phyloP scores from a whole-genome alignment of 2,113 vertebrate genomes.

The Pygoscelis adeliae region DNA sequence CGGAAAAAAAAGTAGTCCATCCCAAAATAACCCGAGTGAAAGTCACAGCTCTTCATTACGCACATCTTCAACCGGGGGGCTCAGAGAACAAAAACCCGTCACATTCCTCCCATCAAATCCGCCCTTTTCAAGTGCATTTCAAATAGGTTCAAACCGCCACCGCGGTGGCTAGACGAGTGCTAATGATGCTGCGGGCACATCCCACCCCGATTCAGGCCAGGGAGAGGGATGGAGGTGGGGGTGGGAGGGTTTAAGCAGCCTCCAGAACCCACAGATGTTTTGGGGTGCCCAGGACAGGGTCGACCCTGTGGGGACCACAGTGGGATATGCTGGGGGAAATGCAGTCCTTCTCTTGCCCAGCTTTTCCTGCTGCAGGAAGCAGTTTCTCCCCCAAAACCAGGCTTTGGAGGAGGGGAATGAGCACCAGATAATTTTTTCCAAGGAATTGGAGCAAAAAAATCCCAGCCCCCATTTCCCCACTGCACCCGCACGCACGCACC shows the following conservation, averaged over 20 bases:
- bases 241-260: background rate
- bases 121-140: slow-evolving; percentile 64
- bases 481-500: background rate
- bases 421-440: background rate
- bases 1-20: slow-evolving; percentile 69
- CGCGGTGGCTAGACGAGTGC: background rate
- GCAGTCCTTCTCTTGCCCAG: background rate
- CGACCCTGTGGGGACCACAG: fast-evolving
- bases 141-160: slow-evolving; percentile 35
- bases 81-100: slow-evolving; percentile 63
- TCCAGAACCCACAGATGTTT: background rate
- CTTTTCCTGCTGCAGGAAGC: background rate
- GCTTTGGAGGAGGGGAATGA: background rate
- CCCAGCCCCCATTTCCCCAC: background rate
- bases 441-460: background rate
- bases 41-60: slow-evolving; percentile 68
- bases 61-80: slow-evolving; percentile 44
- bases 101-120: slow-evolving; percentile 62
- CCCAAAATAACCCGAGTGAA: slow-evolving; percentile 67
- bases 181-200: slow-evolving; percentile 25
- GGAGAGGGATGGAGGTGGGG: background rate
- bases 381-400: background rate
- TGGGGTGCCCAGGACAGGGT: background rate
- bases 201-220: background rate
- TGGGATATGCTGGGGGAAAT: background rate